A percentile compares a stretch with the other conserved stretches of the same genome.
Conservation (phyloP, 1,140 invertebrate species). For the Diorhabda carinulata region DNA sequence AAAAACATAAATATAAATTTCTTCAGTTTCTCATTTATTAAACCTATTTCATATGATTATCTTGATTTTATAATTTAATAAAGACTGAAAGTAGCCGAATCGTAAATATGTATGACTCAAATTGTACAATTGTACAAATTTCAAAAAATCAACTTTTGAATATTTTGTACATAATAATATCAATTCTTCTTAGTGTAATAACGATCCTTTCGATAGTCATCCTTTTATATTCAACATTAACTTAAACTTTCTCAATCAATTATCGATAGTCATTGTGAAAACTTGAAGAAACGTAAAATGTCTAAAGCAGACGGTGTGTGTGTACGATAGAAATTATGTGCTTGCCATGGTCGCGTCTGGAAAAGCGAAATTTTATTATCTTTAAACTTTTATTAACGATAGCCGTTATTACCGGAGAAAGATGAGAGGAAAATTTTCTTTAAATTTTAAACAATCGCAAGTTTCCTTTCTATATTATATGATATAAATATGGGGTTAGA, state of each 20-base stretch:
- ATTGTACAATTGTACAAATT: too few relatives aligned
- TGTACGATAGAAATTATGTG: background rate
- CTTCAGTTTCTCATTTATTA: too few relatives aligned
- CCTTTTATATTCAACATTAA: background rate
- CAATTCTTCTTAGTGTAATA: background rate
- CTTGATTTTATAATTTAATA: too few relatives aligned
- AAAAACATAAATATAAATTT: too few relatives aligned
- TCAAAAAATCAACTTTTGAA: too few relatives aligned
- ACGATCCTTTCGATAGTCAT: background rate
- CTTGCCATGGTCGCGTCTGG: background rate
- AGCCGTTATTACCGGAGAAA: background rate
- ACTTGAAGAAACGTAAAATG: constrained; percentile 4
- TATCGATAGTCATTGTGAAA: constrained; percentile 11
- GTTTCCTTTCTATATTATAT: too few relatives aligned
- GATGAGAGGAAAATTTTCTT: background rate
- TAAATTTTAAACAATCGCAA: too few relatives aligned
- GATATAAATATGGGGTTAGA: too few relatives aligned
- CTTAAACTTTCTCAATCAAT: constrained; percentile 11
- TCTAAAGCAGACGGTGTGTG: constrained; percentile 4
- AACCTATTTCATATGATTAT: too few relatives aligned
- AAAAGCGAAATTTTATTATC: constrained; percentile 8
- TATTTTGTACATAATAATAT: too few relatives aligned
- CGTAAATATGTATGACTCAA: too few relatives aligned
- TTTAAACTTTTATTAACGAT: constrained; percentile 4
- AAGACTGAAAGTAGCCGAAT: too few relatives aligned